Evolutionary conservation across 2,888 invertebrate genomes (phyloP), one percentile per base, ranked within the genome.

Genomic region (Drosophila multiciliata): DNA sequence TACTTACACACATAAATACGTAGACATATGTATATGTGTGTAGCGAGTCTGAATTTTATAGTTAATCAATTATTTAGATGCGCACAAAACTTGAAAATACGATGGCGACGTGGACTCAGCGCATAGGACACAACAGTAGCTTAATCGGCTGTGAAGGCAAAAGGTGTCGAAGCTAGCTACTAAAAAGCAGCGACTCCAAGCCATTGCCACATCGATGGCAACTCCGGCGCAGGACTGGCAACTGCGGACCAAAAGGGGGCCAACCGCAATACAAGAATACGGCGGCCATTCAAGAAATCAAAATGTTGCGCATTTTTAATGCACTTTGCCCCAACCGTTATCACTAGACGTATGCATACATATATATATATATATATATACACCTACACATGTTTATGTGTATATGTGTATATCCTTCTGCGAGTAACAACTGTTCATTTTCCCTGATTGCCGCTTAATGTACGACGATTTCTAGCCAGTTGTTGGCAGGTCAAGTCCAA

Each of bases 11-110:
- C 32, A 15, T 67, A 49, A 50, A 33, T 65, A 61, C 61, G 15
- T 54, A 36, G 20, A 15, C 68, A 49, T 64, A 20, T 53, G 1
- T 64, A n/a, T 75, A 40, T 68, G 42, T 71, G 45, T 73, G 61
- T 59, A 75, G 71, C 72, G 80, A 66, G 73, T 78, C 85, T 75
- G 78, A 86, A 83, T 83, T 86, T 88, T 88, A 79, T 73, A 88
- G 76, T 74, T 78, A 78, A 83, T 89, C 63, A 89, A 87, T 87
- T 82, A 87, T 87, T 87, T 90, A 87, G 88, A 83, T 90, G 86
- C 90, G 90, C 86, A 87, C 83, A 83, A 87, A 83, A 87, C 77
- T 88, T 88, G 67, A 80, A 86, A 85, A 80, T 66, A 74, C 69
- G 82, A 74, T 66, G 63, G 61, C 62, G 66, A 73, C 55, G 61